A percentile compares a stretch with the other conserved stretches of the same genome.
phyloP scores from a whole-genome alignment of 92 coral and sea anemone species.

The Palythoa caribaeorum region DNA sequence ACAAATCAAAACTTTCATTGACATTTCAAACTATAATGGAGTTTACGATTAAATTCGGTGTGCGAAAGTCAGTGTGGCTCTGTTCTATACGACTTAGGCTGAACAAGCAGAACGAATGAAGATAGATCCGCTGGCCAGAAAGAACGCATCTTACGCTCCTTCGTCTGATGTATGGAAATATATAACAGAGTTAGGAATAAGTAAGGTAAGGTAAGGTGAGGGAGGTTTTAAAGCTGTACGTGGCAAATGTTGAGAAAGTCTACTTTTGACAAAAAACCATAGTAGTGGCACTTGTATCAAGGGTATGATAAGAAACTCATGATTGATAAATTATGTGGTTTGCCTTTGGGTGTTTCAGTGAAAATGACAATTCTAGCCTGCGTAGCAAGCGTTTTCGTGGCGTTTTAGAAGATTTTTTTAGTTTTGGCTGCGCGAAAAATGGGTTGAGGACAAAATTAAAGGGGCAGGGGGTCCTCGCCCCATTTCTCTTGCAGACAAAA shows the following conservation, averaged over 20 bases:
- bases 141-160: constrained; percentile 90
- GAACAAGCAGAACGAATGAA: constrained; percentile 77
- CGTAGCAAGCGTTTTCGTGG: too few relatives aligned
- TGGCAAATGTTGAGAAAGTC: background rate
- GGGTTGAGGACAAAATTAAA: too few relatives aligned
- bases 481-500: too few relatives aligned
- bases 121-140: constrained; percentile 90
- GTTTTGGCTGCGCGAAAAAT: too few relatives aligned
- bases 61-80: background rate
- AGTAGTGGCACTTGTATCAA: background rate
- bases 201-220: constrained; percentile 93
- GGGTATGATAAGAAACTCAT: too few relatives aligned
- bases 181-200: constrained; percentile 94
- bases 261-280: background rate
- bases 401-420: too few relatives aligned
- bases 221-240: background rate
- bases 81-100: constrained; percentile 58
- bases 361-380: background rate
- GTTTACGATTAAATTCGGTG: too few relatives aligned
- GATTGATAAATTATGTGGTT: too few relatives aligned
- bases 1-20: too few relatives aligned
- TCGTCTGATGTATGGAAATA: constrained; percentile 92
- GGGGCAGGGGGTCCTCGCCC: too few relatives aligned
- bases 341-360: too few relatives aligned
- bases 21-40: too few relatives aligned